phyloP scores from a whole-genome alignment of 1,140 invertebrate species.

The Atopsyche davidsoni region DNA sequence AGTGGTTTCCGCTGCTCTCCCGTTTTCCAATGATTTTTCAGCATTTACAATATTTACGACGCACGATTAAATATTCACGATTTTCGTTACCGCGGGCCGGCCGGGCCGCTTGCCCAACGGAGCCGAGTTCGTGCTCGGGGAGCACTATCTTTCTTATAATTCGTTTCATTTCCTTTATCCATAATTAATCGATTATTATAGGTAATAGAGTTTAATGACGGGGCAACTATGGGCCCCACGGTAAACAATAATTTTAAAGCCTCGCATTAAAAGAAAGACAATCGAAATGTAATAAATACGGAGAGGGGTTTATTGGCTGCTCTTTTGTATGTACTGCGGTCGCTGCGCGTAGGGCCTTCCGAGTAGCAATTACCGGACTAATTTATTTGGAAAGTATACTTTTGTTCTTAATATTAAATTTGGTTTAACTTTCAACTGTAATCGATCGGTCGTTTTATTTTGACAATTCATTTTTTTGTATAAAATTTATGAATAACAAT shows the following conservation, averaged over 20 bases:
- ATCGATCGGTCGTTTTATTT: too few relatives aligned
- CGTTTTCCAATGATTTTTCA: slow-evolving; percentile 28
- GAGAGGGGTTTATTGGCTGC: too few relatives aligned
- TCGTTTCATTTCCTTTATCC: slow-evolving; percentile 27
- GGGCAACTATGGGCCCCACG: slow-evolving; percentile 9
- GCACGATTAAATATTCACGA: slow-evolving; percentile 32
- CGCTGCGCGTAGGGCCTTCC: too few relatives aligned
- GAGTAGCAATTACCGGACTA: too few relatives aligned
- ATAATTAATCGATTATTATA: slow-evolving; percentile 31
- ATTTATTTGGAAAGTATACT: too few relatives aligned
- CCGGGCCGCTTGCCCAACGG: slow-evolving; percentile 14
- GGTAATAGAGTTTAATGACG: slow-evolving; percentile 27
- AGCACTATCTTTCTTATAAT: slow-evolving; percentile 29
- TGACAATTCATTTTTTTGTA: too few relatives aligned
- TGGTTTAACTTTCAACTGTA: too few relatives aligned
- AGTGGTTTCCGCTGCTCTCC: slow-evolving; percentile 14
- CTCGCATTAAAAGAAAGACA: too few relatives aligned
- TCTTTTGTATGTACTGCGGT: too few relatives aligned
- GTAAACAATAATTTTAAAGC: slow-evolving; percentile 19
- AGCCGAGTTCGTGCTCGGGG: slow-evolving; percentile 22
- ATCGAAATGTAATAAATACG: too few relatives aligned
- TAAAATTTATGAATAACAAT: too few relatives aligned
- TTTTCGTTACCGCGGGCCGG: slow-evolving; percentile 24
- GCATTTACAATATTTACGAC: slow-evolving; percentile 31
- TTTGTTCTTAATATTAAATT: too few relatives aligned